These are phyloP conservation scores for Argopecten irradians DNA, from an alignment of 1,140 invertebrate species.

Conservation along the genomic window DNA sequence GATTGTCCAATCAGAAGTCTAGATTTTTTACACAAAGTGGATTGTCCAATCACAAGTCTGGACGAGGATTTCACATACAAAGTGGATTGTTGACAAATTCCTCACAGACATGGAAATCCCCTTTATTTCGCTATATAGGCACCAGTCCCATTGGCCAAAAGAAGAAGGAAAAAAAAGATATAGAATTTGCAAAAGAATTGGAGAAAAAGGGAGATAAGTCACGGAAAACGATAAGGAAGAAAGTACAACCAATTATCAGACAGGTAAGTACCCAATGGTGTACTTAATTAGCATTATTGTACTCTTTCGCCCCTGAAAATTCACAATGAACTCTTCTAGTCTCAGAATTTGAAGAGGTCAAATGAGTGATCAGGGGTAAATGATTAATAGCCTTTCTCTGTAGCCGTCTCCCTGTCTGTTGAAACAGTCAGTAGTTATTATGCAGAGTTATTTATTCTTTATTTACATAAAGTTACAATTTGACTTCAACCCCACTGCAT, in stretches of 20 bases:
- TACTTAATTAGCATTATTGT: too few relatives aligned
- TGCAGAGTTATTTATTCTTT: too few relatives aligned
- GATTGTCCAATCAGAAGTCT: neutral
- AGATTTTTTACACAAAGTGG: neutral
- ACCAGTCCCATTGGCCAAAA: neutral
- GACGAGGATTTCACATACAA: neutral
- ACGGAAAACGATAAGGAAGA: neutral
- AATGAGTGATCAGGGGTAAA: too few relatives aligned
- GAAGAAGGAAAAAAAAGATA: neutral
- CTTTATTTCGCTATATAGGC: neutral
- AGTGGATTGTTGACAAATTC: neutral
- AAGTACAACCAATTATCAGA: neutral
- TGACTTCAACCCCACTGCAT: too few relatives aligned
- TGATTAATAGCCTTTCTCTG: too few relatives aligned
- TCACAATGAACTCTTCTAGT: too few relatives aligned
- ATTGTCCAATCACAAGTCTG: neutral
- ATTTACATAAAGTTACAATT: too few relatives aligned
- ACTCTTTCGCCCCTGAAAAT: too few relatives aligned
- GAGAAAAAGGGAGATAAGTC: neutral
- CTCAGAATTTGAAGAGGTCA: too few relatives aligned
- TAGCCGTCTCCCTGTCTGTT: too few relatives aligned
- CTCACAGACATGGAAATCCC: neutral
- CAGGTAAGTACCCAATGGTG: too few relatives aligned
- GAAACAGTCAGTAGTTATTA: too few relatives aligned
- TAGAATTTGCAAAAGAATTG: neutral